Base-by-base conservation (phyloP, 2,113 vertebrate species). In the Odontesthes bonariensis region DNA sequence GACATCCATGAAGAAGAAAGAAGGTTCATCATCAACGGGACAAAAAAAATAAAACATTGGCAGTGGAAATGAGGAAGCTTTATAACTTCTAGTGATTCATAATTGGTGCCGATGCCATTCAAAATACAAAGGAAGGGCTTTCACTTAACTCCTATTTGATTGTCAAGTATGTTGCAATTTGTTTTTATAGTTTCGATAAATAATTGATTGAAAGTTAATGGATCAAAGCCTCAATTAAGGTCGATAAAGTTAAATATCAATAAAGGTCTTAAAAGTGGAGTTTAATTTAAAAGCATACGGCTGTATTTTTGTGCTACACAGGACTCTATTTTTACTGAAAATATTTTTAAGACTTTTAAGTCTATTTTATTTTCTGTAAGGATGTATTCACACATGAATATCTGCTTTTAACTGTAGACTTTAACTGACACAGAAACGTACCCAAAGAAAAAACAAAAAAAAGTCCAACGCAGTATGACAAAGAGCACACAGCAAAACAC, bases 401-500 rank as follows among this genome's bases (percentile, higher is more conserved):
- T 3, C 3, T 44, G 16, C 42, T 14, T 3, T 42, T 12, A 27
- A 27, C 27, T 27, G 27, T 27, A 27, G 27, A 27, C 3, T 27
- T 27, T 27, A 27, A 27, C 27, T 27, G 27, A 27, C 27, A 27
- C 35, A 38, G 13, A 14, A 16, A 44, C 13, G 16, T 44, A 27
- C 42, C 42, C 42, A 44, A 14, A 14, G 12, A 8, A 58, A 22
- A n/a, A n/a, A n/a, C n/a, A n/a, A n/a, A n/a, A n/a, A 59, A 57
- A 23, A 46, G 23, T 17, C 69, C 47, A 56, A 22, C 4, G 58
- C 47, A 35, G 54, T 16, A 23, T 1, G 10, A 38, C 16, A 54
- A 31, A 31, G 17, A 40, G 32, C 64, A 53, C 31, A 6, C 75
- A 72, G 32, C 19, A n/a, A 73, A 23, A 14, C 52, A 44, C 16